Conservation (phyloP, 2,888 invertebrate genomes). For the Microdon myrmicae region DNA sequence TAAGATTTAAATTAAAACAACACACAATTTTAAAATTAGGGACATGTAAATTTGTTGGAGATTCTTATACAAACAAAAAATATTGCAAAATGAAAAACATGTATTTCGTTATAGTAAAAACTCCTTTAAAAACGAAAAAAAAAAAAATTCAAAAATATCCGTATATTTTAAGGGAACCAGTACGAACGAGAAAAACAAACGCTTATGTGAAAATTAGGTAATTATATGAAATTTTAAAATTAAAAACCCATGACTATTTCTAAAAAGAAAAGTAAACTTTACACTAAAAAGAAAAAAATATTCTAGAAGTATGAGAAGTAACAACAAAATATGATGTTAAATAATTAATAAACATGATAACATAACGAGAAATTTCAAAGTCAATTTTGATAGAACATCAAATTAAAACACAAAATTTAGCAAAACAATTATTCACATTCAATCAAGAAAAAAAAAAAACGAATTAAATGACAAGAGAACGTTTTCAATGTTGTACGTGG, state of each 20-base stretch:
- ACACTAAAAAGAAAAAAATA: constrained; percentile 12
- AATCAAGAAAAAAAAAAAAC: constrained; percentile 9
- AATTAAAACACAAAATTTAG: constrained; percentile 9
- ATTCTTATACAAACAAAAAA: constrained; percentile 2
- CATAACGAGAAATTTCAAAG: constrained; percentile 26
- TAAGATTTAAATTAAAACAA: constrained; percentile 11
- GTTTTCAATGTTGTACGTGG: no score
- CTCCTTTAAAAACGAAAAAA: constrained; percentile 21
- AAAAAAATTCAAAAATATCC: no score
- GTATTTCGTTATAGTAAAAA: constrained; percentile 14
- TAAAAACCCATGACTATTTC: constrained; percentile 25
- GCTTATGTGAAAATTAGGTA: constrained; percentile 48
- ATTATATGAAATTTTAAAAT: constrained; percentile 30
- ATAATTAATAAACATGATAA: constrained; percentile 14
- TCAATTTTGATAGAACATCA: constrained; percentile 40
- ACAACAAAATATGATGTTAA: constrained; percentile 6
- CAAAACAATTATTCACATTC: no score
- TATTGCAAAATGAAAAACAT: constrained; percentile 5
- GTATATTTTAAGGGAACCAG: constrained; percentile 16
- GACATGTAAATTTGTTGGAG: constrained; percentile 47
- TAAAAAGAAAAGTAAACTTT: background rate
- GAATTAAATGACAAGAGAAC: no score
- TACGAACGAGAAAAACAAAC: constrained; percentile 39
- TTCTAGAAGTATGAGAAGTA: constrained; percentile 1
- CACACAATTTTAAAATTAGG: constrained; percentile 38